Evolutionary conservation across 1,140 invertebrate species (phyloP).

Genomic region (Euura lappo): DNA sequence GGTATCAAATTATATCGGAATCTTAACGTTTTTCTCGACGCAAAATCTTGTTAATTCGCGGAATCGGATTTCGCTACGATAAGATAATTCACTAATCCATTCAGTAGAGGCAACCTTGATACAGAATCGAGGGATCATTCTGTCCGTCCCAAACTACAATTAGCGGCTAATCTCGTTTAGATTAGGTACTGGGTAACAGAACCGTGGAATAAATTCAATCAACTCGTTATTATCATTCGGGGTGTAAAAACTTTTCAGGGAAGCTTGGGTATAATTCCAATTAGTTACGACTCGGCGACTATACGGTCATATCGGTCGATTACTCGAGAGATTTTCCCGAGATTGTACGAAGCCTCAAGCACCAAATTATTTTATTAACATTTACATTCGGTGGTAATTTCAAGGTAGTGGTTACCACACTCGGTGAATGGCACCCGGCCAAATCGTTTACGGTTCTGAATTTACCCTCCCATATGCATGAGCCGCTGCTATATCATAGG

Average conservation of each 20-base stretch:
- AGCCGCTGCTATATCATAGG: background rate
- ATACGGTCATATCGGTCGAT: no score
- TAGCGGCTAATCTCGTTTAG: background rate
- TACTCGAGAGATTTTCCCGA: background rate
- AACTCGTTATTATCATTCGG: background rate
- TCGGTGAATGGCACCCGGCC: background rate
- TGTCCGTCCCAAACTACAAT: background rate
- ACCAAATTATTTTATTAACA: slow-evolving; percentile 2
- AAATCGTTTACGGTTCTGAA: slow-evolving; percentile 5
- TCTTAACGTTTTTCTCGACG: no score
- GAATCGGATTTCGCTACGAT: no score
- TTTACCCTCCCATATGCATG: background rate
- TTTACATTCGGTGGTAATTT: background rate
- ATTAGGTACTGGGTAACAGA: background rate
- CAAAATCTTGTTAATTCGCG: no score
- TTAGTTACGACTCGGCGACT: no score
- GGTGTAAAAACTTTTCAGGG: no score
- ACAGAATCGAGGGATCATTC: background rate
- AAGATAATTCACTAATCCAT: no score
- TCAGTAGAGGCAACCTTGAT: no score
- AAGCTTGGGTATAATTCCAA: no score
- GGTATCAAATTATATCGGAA: no score
- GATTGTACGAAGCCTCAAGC: background rate
- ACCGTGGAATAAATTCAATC: background rate
- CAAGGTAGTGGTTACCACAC: background rate